phyloP scores from a whole-genome alignment of 2,113 vertebrate genomes.

The Psilopogon haemacephalus region DNA sequence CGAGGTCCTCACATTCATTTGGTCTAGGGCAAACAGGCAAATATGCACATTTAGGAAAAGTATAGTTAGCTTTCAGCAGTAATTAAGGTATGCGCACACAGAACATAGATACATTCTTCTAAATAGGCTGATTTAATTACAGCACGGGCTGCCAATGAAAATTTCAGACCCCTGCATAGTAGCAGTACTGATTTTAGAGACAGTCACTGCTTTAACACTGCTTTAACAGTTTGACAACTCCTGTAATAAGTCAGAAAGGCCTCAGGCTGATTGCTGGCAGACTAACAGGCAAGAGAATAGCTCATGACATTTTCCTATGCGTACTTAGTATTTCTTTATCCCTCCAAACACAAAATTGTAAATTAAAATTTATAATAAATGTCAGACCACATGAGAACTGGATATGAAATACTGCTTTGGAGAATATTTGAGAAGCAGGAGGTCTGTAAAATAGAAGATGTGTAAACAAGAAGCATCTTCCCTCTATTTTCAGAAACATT shows the following conservation, averaged over 20 bases:
- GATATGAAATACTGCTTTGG: neutral
- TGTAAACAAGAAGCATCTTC: neutral
- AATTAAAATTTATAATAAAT: neutral
- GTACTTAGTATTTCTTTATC: neutral
- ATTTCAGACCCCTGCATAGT: neutral
- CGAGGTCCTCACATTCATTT: slow-evolving; percentile 73
- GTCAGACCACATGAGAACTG: neutral
- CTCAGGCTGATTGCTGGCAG: neutral
- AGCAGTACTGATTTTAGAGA: neutral
- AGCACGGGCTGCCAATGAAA: neutral
- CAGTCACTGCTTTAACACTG: neutral
- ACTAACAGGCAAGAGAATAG: neutral
- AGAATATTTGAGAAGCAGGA: neutral
- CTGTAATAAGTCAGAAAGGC: neutral
- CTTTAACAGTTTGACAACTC: neutral
- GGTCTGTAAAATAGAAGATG: neutral
- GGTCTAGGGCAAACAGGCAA: slow-evolving; percentile 64
- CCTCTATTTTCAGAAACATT: neutral
- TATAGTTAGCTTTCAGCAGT: neutral
- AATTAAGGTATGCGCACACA: neutral
- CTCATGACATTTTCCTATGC: neutral
- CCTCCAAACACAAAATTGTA: neutral
- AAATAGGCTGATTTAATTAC: neutral
- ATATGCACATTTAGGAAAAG: neutral
- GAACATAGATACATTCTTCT: neutral